Percentiles rank a stretch among this genome's conserved stretches.
These are phyloP conservation scores for Rhinolophus ferrumequinum DNA, from an alignment of 2,113 vertebrate species.

Conservation along the genomic window DNA sequence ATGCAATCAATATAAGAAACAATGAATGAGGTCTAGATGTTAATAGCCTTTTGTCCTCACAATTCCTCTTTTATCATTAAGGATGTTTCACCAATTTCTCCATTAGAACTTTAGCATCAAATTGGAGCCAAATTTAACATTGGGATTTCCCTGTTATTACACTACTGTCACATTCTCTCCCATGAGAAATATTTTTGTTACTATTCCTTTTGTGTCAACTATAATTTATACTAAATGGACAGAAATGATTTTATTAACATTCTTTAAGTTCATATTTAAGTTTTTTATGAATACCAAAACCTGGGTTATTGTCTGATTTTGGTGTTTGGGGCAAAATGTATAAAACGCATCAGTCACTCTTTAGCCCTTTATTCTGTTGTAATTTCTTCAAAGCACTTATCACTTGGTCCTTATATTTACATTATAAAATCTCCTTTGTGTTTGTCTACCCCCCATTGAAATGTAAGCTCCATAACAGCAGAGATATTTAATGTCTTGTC, in stretches of 20 bases:
- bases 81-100: not conserved
- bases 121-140: not conserved
- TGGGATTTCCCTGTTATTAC: not conserved
- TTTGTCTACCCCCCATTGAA: not conserved
- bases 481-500: not conserved
- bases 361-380: not conserved
- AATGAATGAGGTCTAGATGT: not conserved
- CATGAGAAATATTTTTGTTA: not conserved
- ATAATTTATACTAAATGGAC: not conserved
- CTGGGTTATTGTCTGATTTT: not conserved
- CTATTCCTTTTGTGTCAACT: not conserved
- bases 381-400: not conserved
- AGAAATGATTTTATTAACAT: not conserved
- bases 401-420: not conserved
- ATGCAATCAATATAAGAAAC: not conserved
- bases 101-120: not conserved
- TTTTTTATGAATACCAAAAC: not conserved
- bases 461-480: not conserved
- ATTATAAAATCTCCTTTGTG: not conserved
- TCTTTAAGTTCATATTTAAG: not conserved
- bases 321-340: not conserved
- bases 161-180: not conserved
- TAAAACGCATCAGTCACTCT: not conserved
- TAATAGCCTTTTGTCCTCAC: not conserved
- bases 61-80: not conserved